Evolutionary conservation across 2,888 invertebrate species (phyloP).

Genomic region (Diarsia brunnea): DNA sequence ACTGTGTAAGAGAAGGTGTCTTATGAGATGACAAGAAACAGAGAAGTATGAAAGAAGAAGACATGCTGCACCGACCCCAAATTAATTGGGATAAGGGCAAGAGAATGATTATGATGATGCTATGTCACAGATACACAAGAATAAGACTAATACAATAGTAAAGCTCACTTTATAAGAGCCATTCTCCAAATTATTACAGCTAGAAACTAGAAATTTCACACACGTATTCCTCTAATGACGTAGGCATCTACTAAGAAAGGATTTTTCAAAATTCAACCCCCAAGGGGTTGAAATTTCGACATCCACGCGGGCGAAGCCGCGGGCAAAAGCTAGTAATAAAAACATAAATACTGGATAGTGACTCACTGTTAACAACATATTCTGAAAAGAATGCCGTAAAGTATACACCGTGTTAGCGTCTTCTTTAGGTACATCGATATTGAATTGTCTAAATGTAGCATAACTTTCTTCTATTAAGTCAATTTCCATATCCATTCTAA

Average conservation of each 20-base stretch:
- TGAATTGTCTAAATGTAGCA: slow-evolving; percentile 92
- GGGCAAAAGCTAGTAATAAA: not conserved
- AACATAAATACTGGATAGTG: not conserved
- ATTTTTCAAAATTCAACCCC: too few relatives aligned
- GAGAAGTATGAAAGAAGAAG: too few relatives aligned
- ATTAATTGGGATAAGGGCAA: too few relatives aligned
- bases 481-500: slow-evolving; percentile 93
- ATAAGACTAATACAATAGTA: not conserved
- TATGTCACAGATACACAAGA: not conserved
- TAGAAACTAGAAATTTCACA: too few relatives aligned
- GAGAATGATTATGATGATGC: too few relatives aligned
- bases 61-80: too few relatives aligned
- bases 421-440: slow-evolving; percentile 93
- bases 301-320: too few relatives aligned
- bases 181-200: not conserved
- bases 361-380: slow-evolving; percentile 93
- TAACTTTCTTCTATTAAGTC: slow-evolving; percentile 95
- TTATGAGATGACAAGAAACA: too few relatives aligned
- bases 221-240: too few relatives aligned
- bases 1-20: too few relatives aligned
- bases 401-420: slow-evolving; percentile 95
- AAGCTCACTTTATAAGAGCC: not conserved
- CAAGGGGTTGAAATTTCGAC: too few relatives aligned
- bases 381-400: slow-evolving; percentile 94
- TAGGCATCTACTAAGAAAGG: too few relatives aligned